These are phyloP conservation scores for Lacerta bilineata DNA, from an alignment of 2,797 vertebrate genomes.

Conservation along the genomic window DNA sequence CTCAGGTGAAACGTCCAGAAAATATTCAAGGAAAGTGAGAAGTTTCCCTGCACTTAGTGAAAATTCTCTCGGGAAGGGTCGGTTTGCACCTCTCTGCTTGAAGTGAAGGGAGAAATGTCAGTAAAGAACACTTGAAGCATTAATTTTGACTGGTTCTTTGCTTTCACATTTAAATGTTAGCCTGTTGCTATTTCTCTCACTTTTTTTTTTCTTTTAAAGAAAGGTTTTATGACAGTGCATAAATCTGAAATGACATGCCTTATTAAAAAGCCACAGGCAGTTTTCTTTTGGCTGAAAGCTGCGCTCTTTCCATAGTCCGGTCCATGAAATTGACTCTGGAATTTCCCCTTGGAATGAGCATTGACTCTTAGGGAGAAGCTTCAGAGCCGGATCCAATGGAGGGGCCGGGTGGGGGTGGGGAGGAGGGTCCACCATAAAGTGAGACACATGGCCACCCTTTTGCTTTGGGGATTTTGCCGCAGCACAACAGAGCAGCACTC, in stretches of 20 bases:
- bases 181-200: too few relatives aligned
- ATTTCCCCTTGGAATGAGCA: slow-evolving; percentile 24
- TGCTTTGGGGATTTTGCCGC: neutral
- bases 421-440: too few relatives aligned
- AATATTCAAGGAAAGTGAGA: neutral
- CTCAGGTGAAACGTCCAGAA: neutral
- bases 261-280: neutral
- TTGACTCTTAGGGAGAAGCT: slow-evolving; percentile 5
- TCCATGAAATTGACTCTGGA: slow-evolving; percentile 1
- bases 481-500: neutral
- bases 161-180: neutral
- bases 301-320: slow-evolving; percentile 13
- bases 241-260: slow-evolving; percentile 6
- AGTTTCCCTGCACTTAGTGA: neutral
- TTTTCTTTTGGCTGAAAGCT: neutral
- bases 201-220: neutral
- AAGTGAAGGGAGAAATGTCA: neutral
- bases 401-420: too few relatives aligned
- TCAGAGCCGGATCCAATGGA: neutral
- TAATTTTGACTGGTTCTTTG: neutral
- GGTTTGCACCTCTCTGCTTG: neutral
- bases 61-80: neutral
- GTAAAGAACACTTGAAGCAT: neutral
- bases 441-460: too few relatives aligned
- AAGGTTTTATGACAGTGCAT: neutral